Base-by-base conservation (phyloP, 1,140 invertebrate species). In the Anthonomus grandis region DNA sequence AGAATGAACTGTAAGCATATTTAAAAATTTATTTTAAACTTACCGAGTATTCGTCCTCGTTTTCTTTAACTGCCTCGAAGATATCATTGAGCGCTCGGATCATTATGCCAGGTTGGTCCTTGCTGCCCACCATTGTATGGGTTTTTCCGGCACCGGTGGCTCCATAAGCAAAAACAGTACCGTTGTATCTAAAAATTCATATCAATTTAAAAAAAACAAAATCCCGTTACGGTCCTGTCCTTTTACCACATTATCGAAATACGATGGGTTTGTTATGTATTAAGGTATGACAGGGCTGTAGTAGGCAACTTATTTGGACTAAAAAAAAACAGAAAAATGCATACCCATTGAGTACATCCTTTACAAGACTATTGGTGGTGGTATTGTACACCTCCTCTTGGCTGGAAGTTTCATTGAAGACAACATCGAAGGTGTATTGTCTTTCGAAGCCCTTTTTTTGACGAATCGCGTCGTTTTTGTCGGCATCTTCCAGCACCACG, bases 101-200 rank as follows among this genome's bases (percentile, higher is more conserved):
- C 92, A 95, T 95, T 31, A 95, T 86, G 0, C 93, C 93, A 4
- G 89, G 87, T 31, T 86, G 76, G 13, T 81, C 73, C 36, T 82
- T 71, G 24, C 80, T 83, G 0, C 91, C 91, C 0, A 87, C 85
- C 91, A 94, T 95, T 2, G 93, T 95, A 70, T 92, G 84, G 0
- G 93, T 95, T 76, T 95, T 96, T 9, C 92, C 92, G 18, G 91
- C 86, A 0, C 92, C 91, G 13, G 93, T 96, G 0, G 93, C 89
- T n/a, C 93, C 95, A 71, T 98, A 98, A 2, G 95, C 95, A 75
- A 98, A 97, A 0, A 97, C 92, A 0, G 94, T 95, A 0, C 90
- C 94, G 69, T 97, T 98, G 68, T 94, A 97, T 13, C 72, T 73
- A 36, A 12, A n/a, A 61, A 66, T 17, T 34, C 12, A 4, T 8